Evolutionary conservation across 2,113 vertebrate genomes (phyloP).

Genomic region (Rafetus swinhoei): DNA sequence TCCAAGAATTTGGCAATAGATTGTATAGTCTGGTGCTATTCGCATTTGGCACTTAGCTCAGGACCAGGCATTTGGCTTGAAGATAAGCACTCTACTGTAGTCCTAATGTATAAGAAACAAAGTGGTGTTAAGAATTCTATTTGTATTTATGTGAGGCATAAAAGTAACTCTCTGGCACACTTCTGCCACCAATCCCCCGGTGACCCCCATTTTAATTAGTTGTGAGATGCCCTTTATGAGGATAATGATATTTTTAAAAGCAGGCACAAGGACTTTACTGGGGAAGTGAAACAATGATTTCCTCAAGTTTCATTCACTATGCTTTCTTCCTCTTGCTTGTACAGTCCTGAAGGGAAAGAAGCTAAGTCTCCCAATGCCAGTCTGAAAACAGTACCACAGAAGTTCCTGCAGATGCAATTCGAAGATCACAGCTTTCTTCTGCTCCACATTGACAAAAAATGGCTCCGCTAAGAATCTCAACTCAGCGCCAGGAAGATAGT

Average conservation of each 20-base stretch:
- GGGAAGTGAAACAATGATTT: neutral
- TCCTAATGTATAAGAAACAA: neutral
- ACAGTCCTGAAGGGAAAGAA: conserved; percentile 86
- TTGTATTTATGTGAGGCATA: neutral
- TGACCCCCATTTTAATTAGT: neutral
- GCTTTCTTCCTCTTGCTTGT: conserved; percentile 19
- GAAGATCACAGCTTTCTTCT: conserved; percentile 10
- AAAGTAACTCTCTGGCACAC: fast-evolving
- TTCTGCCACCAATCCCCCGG: fast-evolving
- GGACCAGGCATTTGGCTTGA: fast-evolving
- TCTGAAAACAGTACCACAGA: conserved; percentile 65
- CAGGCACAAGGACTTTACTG: neutral
- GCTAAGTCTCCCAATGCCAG: conserved; percentile 84
- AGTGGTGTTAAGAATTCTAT: neutral
- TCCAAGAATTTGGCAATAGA: neutral
- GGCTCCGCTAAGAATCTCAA: neutral
- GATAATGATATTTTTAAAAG: fast-evolving
- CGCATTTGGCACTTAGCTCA: fast-evolving
- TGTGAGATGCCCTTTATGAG: neutral
- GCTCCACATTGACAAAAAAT: neutral
- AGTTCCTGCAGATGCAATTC: neutral
- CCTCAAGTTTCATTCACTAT: neutral
- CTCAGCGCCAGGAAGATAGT: neutral
- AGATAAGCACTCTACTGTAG: neutral
- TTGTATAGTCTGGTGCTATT: neutral